Evolutionary conservation across 1,140 invertebrate species (phyloP).

Genomic region (Lepidurus couesii): DNA sequence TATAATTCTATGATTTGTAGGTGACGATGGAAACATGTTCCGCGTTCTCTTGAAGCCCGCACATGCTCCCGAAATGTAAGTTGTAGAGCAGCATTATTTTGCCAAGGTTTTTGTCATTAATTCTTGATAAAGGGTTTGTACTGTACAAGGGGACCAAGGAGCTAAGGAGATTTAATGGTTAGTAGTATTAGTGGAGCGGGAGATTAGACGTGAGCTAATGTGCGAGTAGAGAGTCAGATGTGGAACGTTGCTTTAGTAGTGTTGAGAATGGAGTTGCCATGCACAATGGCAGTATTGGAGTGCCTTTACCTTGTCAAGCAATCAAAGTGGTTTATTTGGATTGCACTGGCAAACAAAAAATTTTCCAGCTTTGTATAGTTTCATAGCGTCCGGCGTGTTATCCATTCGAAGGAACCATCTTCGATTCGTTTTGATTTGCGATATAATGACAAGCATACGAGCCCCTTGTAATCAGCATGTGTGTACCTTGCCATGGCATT

Average conservation of each 20-base stretch:
- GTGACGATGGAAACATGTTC: constrained; percentile 14
- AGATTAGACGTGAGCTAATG: not conserved
- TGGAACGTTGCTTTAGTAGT: not conserved
- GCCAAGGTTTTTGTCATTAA: not conserved
- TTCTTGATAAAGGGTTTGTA: not conserved
- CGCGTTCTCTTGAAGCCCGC: constrained; percentile 4
- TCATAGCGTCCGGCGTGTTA: not conserved
- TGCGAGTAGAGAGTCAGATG: not conserved
- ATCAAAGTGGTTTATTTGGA: not conserved
- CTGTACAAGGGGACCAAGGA: not conserved
- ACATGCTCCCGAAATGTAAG: not conserved
- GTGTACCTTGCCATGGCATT: constrained; percentile 14
- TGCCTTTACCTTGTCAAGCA: not conserved
- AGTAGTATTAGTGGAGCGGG: not conserved
- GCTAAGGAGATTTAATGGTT: not conserved
- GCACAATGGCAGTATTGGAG: not conserved
- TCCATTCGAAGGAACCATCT: not conserved
- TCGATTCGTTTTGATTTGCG: not conserved
- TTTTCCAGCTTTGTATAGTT: constrained; percentile 6
- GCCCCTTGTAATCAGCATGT: constrained; percentile 2
- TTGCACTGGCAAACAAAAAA: not conserved
- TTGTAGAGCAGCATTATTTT: not conserved
- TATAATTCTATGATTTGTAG: not conserved
- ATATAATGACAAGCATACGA: not conserved
- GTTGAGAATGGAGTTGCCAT: not conserved